Percentiles rank a stretch among this genome's conserved stretches.
Evolutionary conservation across 2,113 vertebrate genomes (phyloP).

Genomic region (Tragelaphus strepsiceros): DNA sequence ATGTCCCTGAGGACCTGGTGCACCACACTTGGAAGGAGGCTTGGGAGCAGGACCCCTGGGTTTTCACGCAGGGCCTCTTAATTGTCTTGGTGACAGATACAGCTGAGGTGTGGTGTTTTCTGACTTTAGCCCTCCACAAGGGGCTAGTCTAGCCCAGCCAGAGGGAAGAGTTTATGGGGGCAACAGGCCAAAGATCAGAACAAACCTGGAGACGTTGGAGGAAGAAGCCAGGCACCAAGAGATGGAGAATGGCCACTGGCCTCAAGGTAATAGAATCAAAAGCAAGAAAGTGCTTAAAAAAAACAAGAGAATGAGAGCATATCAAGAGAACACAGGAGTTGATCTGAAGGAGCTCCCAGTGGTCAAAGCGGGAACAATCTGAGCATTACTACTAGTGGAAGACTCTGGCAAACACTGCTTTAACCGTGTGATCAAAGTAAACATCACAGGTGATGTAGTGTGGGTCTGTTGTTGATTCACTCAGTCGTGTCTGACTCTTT

Average conservation of each 20-base stretch:
- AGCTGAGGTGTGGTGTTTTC: neutral
- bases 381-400: neutral
- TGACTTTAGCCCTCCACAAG: neutral
- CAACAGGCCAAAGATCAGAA: neutral
- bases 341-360: neutral
- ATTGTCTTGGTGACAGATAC: neutral
- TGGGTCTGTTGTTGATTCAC: neutral
- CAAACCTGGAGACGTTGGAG: neutral
- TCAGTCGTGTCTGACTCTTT: neutral
- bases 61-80: neutral
- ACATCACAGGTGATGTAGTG: neutral
- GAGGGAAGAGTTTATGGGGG: neutral
- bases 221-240: neutral
- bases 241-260: neutral
- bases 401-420: no score
- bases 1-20: neutral
- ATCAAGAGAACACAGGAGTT: neutral
- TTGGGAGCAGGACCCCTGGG: constrained; percentile 42
- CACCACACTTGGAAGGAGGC: neutral
- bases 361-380: neutral
- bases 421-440: neutral
- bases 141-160: neutral
- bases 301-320: neutral
- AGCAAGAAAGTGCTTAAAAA: neutral
- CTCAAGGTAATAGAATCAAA: neutral